These are phyloP conservation scores for Colletes collaris DNA, from an alignment of 2,888 invertebrate species.

Conservation along the genomic window DNA sequence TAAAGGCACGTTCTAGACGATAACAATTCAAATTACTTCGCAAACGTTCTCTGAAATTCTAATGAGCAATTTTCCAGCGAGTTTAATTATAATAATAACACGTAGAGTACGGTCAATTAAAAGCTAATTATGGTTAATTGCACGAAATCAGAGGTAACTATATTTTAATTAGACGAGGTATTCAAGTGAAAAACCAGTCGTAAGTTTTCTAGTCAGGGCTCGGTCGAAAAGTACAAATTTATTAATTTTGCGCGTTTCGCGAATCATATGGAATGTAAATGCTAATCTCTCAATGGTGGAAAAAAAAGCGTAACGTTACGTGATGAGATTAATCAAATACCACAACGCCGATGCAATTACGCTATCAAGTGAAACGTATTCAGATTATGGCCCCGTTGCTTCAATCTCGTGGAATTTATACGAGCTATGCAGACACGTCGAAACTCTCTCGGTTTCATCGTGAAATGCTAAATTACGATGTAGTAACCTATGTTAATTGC, in stretches of 20 bases:
- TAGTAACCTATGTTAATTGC: constrained; percentile 44
- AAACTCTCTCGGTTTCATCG: constrained; percentile 31
- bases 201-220: not conserved
- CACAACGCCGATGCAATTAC: not conserved
- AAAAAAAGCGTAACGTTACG: constrained; percentile 23
- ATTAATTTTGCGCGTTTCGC: not conserved
- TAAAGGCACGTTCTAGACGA: too few species aligned
- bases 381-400: constrained; percentile 24
- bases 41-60: too few species aligned
- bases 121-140: not conserved
- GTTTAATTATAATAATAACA: not conserved
- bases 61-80: too few species aligned
- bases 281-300: not conserved
- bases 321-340: constrained; percentile 13
- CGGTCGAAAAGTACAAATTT: not conserved
- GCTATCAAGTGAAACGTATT: constrained; percentile 28
- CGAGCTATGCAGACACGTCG: constrained; percentile 20
- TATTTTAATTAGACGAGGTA: not conserved
- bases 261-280: constrained; percentile 12
- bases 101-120: not conserved
- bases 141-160: not conserved
- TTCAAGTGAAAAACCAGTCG: not conserved
- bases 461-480: constrained; percentile 45
- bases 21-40: too few species aligned
- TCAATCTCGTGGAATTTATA: constrained; percentile 33